Evolutionary conservation across 30 jellyfish, hydroid and myxozoan species (phyloP), one percentile per base, ranked within the genome.

Genomic region (Cassiopea andromeda): DNA sequence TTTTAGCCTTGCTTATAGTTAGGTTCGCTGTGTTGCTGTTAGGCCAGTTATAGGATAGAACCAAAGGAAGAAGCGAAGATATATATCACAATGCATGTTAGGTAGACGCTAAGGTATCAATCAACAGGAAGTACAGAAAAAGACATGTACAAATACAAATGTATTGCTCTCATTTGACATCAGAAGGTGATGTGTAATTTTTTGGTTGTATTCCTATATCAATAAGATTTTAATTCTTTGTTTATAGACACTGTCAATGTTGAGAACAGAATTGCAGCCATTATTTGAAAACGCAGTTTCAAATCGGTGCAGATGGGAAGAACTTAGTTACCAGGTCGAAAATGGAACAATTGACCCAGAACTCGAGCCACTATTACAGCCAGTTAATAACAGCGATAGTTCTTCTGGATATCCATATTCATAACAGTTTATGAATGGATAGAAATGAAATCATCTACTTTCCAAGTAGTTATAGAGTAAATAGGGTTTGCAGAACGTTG

Each of bases 261-360:
- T 88, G 80, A 93, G 90, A 49, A 79, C 92, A 8, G 75, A 48
- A 46, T 78, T 93, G 89, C 18, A 70, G 69, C 85, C 97, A 57
- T 75, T 94, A 9, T 59, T 64, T 2, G 91, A 90, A 2, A 97
- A 94, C 48, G 97, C 96, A 1, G 67, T 70, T 15, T 46, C 80
- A 7, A 94, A 94, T 82, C 68, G 91, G 44, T 44, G 44, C 59
- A 87, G 82, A 44, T 94, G 98, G 98, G 77, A 71, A 49, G 96
- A 90, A 68, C 77, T 94, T 69, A 94, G 93, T 59, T 73, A 73
- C 49, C 67, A 94, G 45, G 90, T 94, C 38, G 98, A 90, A 16
- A 69, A 82, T 84, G 98, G 98, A 14, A 89, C 80, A 61, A 83
- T 94, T 8, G 84, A 87, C 60, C 94, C 97, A 43, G 98, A 94